These are phyloP conservation scores for Chrysochloris asiatica DNA, from an alignment of 2,113 vertebrate genomes.

Conservation along the genomic window DNA sequence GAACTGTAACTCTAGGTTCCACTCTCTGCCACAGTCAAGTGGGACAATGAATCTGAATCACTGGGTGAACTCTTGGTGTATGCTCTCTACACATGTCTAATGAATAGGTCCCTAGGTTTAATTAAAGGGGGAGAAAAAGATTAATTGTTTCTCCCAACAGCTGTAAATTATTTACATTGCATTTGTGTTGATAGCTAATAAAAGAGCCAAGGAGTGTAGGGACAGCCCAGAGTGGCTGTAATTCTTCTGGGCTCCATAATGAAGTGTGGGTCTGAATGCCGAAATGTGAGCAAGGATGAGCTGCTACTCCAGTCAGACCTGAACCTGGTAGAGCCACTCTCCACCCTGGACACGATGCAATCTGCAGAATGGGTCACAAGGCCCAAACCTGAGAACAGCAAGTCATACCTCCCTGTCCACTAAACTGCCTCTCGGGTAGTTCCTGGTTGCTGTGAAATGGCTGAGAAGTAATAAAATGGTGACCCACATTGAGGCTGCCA, in stretches of 20 bases:
- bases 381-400: neutral
- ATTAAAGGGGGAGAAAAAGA: constrained; percentile 61
- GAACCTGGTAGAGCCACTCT: neutral
- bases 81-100: constrained; percentile 61
- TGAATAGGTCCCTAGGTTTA: constrained; percentile 69
- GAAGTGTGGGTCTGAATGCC: neutral
- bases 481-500: neutral
- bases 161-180: constrained; percentile 73
- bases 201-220: constrained; percentile 47
- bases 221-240: constrained; percentile 3
- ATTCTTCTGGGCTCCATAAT: constrained; percentile 53
- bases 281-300: neutral
- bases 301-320: neutral
- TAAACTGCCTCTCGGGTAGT: neutral
- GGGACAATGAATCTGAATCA: constrained; percentile 15
- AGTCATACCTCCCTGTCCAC: neutral
- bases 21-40: neutral
- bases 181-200: constrained; percentile 61
- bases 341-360: neutral
- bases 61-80: neutral
- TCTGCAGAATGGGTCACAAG: neutral
- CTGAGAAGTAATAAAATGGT: neutral
- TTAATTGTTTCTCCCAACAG: constrained; percentile 64
- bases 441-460: neutral
- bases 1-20: neutral